A percentile compares a stretch with the other conserved stretches of the same genome.
Evolutionary conservation across 1,140 invertebrate genomes (phyloP).

Genomic region (Zaprionus taronus): DNA sequence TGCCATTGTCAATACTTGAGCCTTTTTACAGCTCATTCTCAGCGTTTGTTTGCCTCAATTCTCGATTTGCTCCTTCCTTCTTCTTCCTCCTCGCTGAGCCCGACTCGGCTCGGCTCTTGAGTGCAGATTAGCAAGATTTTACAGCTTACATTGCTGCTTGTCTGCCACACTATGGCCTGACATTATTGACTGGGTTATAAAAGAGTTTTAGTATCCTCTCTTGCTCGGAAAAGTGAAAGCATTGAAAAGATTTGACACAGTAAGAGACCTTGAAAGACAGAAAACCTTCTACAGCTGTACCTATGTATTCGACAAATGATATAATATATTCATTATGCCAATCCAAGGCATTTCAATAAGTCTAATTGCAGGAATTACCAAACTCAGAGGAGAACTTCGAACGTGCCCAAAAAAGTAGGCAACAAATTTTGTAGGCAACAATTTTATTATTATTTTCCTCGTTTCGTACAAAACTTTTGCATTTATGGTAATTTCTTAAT

Average conservation of each 20-base stretch:
- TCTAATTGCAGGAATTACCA: slow-evolving; percentile 10
- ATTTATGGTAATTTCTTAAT: slow-evolving; percentile 62
- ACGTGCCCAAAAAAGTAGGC: slow-evolving; percentile 12
- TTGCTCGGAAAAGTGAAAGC: background rate
- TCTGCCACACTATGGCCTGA: slow-evolving; percentile 28
- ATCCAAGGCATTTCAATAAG: background rate
- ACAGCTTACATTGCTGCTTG: slow-evolving; percentile 54
- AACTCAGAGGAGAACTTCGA: background rate
- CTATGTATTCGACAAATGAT: background rate
- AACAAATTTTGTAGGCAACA: slow-evolving; percentile 9
- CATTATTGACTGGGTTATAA: slow-evolving; percentile 28
- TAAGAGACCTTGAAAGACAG: background rate
- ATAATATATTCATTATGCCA: background rate
- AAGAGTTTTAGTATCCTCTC: slow-evolving; percentile 32
- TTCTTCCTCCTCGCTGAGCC: background rate
- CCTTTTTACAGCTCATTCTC: slow-evolving; percentile 77
- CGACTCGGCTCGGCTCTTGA: slow-evolving; percentile 61
- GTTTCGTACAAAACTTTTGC: slow-evolving; percentile 20
- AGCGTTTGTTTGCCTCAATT: slow-evolving; percentile 62
- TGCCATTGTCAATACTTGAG: slow-evolving; percentile 79
- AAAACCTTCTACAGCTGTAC: background rate
- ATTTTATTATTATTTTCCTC: slow-evolving; percentile 28
- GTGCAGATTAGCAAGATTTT: slow-evolving; percentile 77
- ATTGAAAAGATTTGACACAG: background rate
- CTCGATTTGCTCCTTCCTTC: slow-evolving; percentile 56